Conservation (phyloP, 2,113 vertebrate species). For the Diphyllodes magnificus region DNA sequence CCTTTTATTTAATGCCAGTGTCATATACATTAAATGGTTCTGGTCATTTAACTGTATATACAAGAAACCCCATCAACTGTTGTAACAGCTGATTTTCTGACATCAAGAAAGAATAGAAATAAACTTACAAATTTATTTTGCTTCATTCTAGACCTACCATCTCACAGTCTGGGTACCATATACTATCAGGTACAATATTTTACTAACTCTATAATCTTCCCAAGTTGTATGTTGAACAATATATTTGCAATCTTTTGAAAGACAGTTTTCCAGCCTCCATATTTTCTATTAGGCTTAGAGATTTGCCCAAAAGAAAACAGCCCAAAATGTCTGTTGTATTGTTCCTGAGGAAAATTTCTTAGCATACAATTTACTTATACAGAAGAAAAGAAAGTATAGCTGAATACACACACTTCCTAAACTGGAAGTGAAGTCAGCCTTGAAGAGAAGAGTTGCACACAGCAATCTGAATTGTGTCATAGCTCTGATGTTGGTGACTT, state of each 20-base stretch:
- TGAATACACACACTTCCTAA: neutral
- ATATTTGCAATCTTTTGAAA: neutral
- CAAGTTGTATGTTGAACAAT: neutral
- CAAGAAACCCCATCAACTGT: neutral
- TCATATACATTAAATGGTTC: neutral
- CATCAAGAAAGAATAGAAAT: neutral
- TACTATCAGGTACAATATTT: neutral
- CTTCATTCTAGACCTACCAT: neutral
- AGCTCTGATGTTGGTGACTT: neutral
- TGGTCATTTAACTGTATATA: neutral
- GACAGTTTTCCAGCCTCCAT: neutral
- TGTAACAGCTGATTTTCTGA: neutral
- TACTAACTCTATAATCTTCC: neutral
- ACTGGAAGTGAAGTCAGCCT: neutral
- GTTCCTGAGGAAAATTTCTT: neutral
- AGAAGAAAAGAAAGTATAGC: neutral
- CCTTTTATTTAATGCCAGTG: neutral
- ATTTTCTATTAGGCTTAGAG: neutral
- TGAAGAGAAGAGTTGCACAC: neutral
- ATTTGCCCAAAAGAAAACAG: neutral
- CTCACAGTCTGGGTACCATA: neutral
- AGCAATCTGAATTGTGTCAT: neutral
- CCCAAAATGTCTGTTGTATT: neutral
- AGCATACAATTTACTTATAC: fast-evolving
- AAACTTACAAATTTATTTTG: neutral